Evolutionary conservation across 2,888 invertebrate genomes (phyloP), one percentile per base, ranked within the genome.

Genomic region (Trachelus tabidus): DNA sequence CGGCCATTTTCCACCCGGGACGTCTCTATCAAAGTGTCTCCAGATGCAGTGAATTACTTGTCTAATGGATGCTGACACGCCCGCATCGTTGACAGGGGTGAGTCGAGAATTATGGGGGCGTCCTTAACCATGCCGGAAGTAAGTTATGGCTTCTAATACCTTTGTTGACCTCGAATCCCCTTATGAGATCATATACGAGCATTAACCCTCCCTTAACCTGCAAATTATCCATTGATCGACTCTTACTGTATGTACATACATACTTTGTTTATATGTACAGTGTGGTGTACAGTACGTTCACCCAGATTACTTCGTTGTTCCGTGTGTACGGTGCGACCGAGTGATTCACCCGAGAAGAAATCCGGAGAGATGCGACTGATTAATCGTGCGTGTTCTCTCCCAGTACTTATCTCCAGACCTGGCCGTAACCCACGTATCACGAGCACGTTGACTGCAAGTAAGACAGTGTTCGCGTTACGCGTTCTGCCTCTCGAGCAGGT

Each of bases 321-420:
- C 56, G 23, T 2, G 23, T 56, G 56, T 23, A 56, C 9, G 23
- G 23, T 56, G 23, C 23, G 2, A 31, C 77, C 34, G 79, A 79
- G 73, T 81, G 81, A 81, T 81, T 81, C 78, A 81, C 74, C 76
- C 79, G 78, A 74, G 75, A 76, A 79, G 79, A 80, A 80, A 80
- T 78, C 74, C 77, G 68, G 79, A 77, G 81, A 80, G 81, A 81
- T 79, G 81, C 80, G 81, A 79, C 80, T 80, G 80, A 81, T 81
- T 81, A 81, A 81, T 81, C 78, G 80, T 81, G 78, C 78, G 76
- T 81, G 78, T 80, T 80, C 81, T 81, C 80, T 81, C 69, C 80
- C 74, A 73, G 75, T 71, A 80, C 80, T 81, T 77, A 80, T 80
- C 75, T 81, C 73, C 69, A 76, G 73, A 37, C 68, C 76, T 75